Conservation (phyloP, 2,113 vertebrate genomes). For the Haemorhous mexicanus region DNA sequence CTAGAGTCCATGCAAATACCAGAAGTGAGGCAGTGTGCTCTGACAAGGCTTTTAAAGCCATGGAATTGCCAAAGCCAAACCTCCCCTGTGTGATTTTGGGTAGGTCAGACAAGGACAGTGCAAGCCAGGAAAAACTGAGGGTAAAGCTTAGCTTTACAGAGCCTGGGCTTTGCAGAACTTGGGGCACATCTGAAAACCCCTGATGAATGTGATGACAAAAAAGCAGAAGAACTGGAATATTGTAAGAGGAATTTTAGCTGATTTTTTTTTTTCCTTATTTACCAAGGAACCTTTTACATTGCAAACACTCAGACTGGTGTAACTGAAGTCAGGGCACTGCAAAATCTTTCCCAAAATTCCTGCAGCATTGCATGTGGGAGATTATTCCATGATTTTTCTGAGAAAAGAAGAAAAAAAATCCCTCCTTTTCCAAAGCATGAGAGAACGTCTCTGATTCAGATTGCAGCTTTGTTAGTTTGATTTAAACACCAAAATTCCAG, state of each 20-base stretch:
- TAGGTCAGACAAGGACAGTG: not conserved
- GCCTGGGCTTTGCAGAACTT: not conserved
- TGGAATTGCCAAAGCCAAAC: not conserved
- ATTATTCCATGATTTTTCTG: not conserved
- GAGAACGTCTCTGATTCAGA: not conserved
- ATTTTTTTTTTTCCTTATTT: not conserved
- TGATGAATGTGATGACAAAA: not conserved
- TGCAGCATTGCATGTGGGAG: not conserved
- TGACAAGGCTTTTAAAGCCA: not conserved
- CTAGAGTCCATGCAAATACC: not conserved
- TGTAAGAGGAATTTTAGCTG: not conserved
- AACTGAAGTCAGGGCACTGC: not conserved
- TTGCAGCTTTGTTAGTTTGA: not conserved
- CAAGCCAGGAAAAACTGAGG: not conserved
- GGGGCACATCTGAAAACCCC: not conserved
- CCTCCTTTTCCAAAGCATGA: not conserved
- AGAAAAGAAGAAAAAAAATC: not conserved
- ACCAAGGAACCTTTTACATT: not conserved
- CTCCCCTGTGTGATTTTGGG: not conserved
- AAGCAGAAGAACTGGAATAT: not conserved
- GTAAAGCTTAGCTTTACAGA: not conserved
- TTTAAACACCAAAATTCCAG: not conserved
- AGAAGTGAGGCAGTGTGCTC: not conserved
- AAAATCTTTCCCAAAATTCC: not conserved
- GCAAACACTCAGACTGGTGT: not conserved